These are phyloP conservation scores for Buphagus erythrorhynchus DNA, from an alignment of 2,797 vertebrate genomes.

Conservation along the genomic window DNA sequence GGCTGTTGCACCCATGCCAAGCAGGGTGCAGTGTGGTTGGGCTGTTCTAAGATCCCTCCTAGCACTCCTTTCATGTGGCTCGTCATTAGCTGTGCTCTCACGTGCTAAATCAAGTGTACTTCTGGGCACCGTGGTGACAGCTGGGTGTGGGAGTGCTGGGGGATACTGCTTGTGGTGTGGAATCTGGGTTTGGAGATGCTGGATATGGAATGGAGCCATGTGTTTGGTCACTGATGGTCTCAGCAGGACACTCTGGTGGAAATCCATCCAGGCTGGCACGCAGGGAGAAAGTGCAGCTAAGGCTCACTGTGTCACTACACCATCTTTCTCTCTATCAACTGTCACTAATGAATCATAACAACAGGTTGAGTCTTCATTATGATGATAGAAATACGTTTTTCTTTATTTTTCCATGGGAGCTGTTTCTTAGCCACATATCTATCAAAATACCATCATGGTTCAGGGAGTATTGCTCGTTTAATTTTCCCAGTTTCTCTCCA, in stretches of 20 bases:
- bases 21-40: background rate
- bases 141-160: background rate
- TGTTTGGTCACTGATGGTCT: background rate
- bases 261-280: background rate
- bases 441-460: background rate
- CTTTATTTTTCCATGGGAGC: constrained; percentile 5
- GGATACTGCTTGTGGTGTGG: background rate
- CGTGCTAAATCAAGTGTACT: background rate
- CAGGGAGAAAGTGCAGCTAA: background rate
- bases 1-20: background rate
- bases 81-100: background rate
- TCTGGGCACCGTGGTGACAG: background rate
- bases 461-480: constrained; percentile 29
- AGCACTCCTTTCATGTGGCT: background rate
- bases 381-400: background rate
- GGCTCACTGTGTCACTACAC: background rate
- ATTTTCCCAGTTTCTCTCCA: constrained; percentile 31
- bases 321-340: background rate
- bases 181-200: background rate
- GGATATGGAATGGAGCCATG: background rate
- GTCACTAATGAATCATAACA: background rate
- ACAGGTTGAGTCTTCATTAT: background rate
- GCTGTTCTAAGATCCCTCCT: background rate
- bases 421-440: constrained; percentile 10
- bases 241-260: fast-evolving